Percentiles rank a stretch among this genome's conserved stretches.
Evolutionary conservation across 2,888 invertebrate species (phyloP).

Genomic region (Pedicia rivosa): DNA sequence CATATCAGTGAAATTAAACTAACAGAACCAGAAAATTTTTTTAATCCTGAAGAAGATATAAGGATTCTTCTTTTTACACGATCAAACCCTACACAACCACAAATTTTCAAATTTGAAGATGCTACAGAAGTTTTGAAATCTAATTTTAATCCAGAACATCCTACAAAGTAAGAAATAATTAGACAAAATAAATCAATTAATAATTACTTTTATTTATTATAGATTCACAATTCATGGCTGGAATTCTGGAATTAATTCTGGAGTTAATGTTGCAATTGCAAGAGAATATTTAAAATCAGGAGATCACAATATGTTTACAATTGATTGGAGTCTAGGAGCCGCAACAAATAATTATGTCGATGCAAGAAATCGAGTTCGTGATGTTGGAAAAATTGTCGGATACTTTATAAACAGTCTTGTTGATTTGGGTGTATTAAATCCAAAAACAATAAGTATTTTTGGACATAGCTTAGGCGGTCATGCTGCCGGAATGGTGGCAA

Average conservation of each 20-base stretch:
- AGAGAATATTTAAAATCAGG: constrained; percentile 32
- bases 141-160: neutral
- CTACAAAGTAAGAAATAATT: too few relatives aligned
- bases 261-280: constrained; percentile 22
- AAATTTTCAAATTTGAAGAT: neutral
- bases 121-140: neutral
- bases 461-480: constrained; percentile 31
- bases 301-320: constrained; percentile 40
- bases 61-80: neutral
- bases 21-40: neutral
- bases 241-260: constrained; percentile 23
- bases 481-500: constrained; percentile 24
- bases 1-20: constrained; percentile 1
- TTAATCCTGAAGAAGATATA: neutral
- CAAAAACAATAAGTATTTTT: constrained; percentile 20
- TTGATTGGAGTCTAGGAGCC: constrained; percentile 43
- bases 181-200: too few relatives aligned
- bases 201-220: too few relatives aligned
- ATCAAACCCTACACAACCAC: neutral
- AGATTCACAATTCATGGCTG: constrained; percentile 19
- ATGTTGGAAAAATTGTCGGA: constrained; percentile 19
- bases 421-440: constrained; percentile 12
- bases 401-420: constrained; percentile 20
- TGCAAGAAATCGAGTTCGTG: constrained; percentile 31
- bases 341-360: constrained; percentile 37